These are phyloP conservation scores for Meteorus colon DNA, from an alignment of 2,888 invertebrate species.

Conservation along the genomic window DNA sequence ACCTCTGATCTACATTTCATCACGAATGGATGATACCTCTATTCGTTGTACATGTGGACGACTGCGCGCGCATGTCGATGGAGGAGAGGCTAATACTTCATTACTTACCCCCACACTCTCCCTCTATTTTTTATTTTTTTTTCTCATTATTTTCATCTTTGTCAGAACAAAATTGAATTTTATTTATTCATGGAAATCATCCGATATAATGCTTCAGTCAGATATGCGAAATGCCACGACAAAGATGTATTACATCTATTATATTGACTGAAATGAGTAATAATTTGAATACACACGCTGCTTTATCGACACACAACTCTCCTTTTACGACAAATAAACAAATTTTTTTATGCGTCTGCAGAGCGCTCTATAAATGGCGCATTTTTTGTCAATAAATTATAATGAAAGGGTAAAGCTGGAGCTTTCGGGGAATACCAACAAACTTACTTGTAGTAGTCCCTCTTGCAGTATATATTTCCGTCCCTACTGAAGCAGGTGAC, in stretches of 20 bases:
- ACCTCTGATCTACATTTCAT: constrained; percentile 77
- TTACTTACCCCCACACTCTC: neutral
- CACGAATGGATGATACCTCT: constrained; percentile 67
- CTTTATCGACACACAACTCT: no score
- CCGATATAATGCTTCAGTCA: neutral
- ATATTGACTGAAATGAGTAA: no score
- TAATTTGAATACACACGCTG: no score
- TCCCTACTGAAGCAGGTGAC: constrained; percentile 94
- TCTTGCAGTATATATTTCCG: constrained; percentile 96
- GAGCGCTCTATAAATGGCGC: neutral
- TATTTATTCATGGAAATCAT: neutral
- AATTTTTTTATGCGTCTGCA: neutral
- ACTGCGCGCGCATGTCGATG: no score
- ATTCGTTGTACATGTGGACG: neutral
- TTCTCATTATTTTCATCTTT: neutral
- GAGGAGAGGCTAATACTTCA: no score
- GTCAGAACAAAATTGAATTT: neutral
- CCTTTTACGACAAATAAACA: no score
- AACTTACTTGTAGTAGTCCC: constrained; percentile 95
- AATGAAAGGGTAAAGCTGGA: neutral
- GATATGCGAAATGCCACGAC: neutral
- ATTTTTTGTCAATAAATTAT: neutral
- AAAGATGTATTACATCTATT: no score
- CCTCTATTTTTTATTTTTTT: neutral
- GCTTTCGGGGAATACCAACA: constrained; percentile 25